Conservation (phyloP, 2,888 invertebrate genomes). For the Leucoma salicis region DNA sequence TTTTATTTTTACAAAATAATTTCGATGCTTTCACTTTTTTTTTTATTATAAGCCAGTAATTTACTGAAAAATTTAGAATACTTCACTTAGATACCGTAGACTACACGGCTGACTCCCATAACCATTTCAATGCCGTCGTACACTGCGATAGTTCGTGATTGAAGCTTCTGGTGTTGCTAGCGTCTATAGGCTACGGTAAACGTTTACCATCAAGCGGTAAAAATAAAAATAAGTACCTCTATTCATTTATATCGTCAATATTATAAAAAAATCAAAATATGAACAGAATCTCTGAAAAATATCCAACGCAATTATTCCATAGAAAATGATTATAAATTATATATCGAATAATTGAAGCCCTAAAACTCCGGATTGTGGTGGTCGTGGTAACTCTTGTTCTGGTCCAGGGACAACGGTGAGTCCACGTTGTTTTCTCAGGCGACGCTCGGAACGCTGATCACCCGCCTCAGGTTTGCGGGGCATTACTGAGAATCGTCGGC, state of each 20-base stretch:
- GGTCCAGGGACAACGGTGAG: constrained; percentile 66
- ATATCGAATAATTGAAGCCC: constrained; percentile 69
- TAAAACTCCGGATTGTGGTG: constrained; percentile 51
- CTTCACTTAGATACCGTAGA: constrained; percentile 78
- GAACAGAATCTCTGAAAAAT: neutral
- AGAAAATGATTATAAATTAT: constrained; percentile 27
- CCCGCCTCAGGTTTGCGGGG: constrained; percentile 52
- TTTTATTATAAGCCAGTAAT: no score
- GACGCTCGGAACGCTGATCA: constrained; percentile 49
- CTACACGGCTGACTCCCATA: constrained; percentile 74
- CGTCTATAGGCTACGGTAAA: no score
- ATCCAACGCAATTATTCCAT: neutral
- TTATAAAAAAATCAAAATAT: neutral
- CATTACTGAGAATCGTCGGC: constrained; percentile 64
- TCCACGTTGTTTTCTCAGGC: constrained; percentile 56
- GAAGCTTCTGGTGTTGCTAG: no score
- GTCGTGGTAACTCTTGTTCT: constrained; percentile 51
- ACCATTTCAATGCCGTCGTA: constrained; percentile 79
- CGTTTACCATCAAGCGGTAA: neutral
- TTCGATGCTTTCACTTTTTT: no score
- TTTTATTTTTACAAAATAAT: no score
- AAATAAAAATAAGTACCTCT: neutral
- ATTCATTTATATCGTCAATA: neutral
- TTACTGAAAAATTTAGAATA: no score
- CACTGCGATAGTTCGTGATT: constrained; percentile 40